Percentiles rank a stretch among this genome's conserved stretches.
phyloP scores from a whole-genome alignment of 2,888 invertebrate genomes.

The Caenorhabditis sinica region DNA sequence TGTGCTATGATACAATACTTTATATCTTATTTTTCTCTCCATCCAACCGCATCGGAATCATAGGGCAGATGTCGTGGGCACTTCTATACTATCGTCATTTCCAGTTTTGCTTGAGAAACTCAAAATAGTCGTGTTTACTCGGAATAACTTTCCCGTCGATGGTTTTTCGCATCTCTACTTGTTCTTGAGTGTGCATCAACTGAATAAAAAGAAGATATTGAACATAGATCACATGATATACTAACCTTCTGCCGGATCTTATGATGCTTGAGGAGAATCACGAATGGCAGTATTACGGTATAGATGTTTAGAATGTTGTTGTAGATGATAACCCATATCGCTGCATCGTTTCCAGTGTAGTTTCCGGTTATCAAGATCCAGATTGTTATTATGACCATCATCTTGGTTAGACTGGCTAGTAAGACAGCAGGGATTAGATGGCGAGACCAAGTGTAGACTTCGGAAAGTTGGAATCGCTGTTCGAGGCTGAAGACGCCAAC shows the following conservation, averaged over 20 bases:
- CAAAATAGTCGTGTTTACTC: slow-evolving; percentile 50
- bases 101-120: slow-evolving; percentile 38
- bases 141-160: slow-evolving; percentile 48
- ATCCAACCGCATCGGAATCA: slow-evolving; percentile 39
- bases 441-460: slow-evolving; percentile 52
- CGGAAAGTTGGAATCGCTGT: slow-evolving; percentile 50
- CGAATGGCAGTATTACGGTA: slow-evolving; percentile 41
- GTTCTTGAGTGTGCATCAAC: slow-evolving; percentile 26
- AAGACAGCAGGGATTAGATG: slow-evolving; percentile 37
- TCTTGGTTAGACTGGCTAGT: slow-evolving; percentile 26
- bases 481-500: slow-evolving; percentile 42
- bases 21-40: background rate
- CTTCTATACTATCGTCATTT: slow-evolving; percentile 12
- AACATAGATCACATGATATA: no score
- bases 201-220: background rate
- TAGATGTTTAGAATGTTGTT: slow-evolving; percentile 49
- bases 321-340: slow-evolving; percentile 20
- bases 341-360: slow-evolving; percentile 29
- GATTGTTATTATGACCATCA: slow-evolving; percentile 14
- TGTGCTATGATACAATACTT: slow-evolving; percentile 1
- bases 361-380: slow-evolving; percentile 43
- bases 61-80: slow-evolving; percentile 23
- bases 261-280: slow-evolving; percentile 36
- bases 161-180: slow-evolving; percentile 11
- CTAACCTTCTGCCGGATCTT: slow-evolving; percentile 48